phyloP scores from a whole-genome alignment of 53 echinoderm and acorn worm genomes.

The Paelopatides confundens region DNA sequence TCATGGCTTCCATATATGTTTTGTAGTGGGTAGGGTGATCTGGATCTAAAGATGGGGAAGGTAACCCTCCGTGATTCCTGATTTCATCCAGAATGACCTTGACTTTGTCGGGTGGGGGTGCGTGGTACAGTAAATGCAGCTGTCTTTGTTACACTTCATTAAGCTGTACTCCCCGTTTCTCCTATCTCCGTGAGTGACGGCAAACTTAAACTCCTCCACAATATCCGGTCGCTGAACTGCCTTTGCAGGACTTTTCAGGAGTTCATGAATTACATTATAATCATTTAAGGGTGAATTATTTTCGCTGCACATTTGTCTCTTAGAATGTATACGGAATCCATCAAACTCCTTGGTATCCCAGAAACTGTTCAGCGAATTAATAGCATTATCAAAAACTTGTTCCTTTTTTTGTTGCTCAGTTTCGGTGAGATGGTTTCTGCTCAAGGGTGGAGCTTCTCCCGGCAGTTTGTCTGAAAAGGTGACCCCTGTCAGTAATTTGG shows the following conservation, averaged over 20 bases:
- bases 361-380: neutral
- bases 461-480: neutral
- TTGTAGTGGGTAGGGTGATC: neutral
- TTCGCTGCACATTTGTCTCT: neutral
- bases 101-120: neutral
- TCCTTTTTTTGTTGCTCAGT: neutral
- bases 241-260: neutral
- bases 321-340: neutral
- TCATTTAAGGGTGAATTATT: neutral
- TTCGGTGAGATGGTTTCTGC: neutral
- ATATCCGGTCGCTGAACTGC: neutral
- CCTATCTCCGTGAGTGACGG: neutral
- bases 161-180: neutral
- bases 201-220: constrained; percentile 1
- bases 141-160: constrained; percentile 15
- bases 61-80: constrained; percentile 1
- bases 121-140: neutral
- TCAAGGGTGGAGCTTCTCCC: neutral
- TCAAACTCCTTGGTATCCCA: neutral
- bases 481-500: constrained; percentile 42
- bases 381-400: neutral
- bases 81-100: neutral
- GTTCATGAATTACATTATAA: neutral
- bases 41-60: neutral
- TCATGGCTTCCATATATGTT: neutral